Evolutionary conservation across 2,113 vertebrate genomes (phyloP), one percentile per base, ranked within the genome.

Genomic region (Sinocyclocheilus anshuiensis): DNA sequence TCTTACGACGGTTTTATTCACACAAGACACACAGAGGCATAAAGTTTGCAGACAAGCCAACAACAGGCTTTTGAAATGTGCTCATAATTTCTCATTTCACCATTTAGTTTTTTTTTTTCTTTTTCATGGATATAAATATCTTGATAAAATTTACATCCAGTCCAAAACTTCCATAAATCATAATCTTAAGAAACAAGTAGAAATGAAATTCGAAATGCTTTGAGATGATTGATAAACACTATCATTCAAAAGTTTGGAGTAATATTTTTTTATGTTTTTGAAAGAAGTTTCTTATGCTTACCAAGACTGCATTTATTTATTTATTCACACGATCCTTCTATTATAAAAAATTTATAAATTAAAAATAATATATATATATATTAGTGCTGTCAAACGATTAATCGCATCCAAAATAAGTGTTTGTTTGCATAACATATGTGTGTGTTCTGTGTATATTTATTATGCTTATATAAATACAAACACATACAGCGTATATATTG

Each of bases 71-170:
- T 90, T 91, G 92, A 92, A 91, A 86, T 90, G 87, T 91, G 90
- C 85, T 91, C 59, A 89, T 84, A 72, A 82, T 69, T 57, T 20
- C 39, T 90, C 85, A 89, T 71, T 88, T 75, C 87, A 89, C 87
- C 84, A 83, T 84, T 77, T 77, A 85, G 85, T 74, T 69, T 88
- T 42, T 20, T 2, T 65, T 42, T 36, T 26, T 26, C 55, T 78
- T 12, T 93, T 92, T 90, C 95, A 95, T 94, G 95, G 95, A 95
- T 95, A 96, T 93, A 96, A 96, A 96, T 94, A 95, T 93, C 87
- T 86, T 87, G 94, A 93, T 93, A 92, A 92, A 93, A 92, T 95
- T 95, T 94, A 96, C 95, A 96, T 95, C 94, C 93, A 90, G 91
- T 90, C 89, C 90, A 87, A 77, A 91, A 89, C 84, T 86, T 55